Base-by-base conservation (phyloP, 2,888 invertebrate species). In the Junonia oenone region DNA sequence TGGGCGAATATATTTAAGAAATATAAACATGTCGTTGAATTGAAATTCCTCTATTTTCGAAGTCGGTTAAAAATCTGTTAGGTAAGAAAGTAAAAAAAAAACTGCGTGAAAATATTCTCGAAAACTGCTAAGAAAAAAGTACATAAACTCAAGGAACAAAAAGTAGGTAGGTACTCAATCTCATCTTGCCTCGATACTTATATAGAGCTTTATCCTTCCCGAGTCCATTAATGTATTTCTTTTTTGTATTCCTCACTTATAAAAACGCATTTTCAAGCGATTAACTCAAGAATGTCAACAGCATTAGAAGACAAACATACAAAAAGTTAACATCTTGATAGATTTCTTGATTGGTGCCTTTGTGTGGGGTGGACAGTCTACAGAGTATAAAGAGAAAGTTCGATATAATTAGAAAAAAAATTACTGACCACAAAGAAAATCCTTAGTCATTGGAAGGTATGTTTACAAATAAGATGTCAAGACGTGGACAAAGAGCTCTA, bases 391-490 rank as follows among this genome's bases (percentile, higher is more conserved):
- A 53, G 51, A 61, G 61, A 61, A 53, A 51, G 53, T 59, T 40
- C 47, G 9, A 15, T 33, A 51, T 52, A 37, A 55, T 51, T 47
- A 50, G 48, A 49, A 55, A 55, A 47, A 43, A 45, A 49, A 49
- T 37, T 29, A 58, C 45, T 50, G 76, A 80, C 73, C 72, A 82
- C 68, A 31, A 61, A 46, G 53, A 62, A 64, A 68, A 45, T 47
- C 69, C 71, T 72, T 63, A 68, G 73, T 73, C 78, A 78, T 68
- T 67, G 52, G 65, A 56, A 71, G 68, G 73, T 43, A 22, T 53
- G 47, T 53, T 29, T 53, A 47, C 61, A 76, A 83, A 75, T 72
- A 74, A 80, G 74, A 68, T 78, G 80, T 83, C 78, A 79, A 76
- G 52, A 46, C 51, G 46, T 38, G 43, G 53, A 62, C 63, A 64